Base-by-base conservation (phyloP, 2,888 invertebrate genomes). In the Acronicta leporina region DNA sequence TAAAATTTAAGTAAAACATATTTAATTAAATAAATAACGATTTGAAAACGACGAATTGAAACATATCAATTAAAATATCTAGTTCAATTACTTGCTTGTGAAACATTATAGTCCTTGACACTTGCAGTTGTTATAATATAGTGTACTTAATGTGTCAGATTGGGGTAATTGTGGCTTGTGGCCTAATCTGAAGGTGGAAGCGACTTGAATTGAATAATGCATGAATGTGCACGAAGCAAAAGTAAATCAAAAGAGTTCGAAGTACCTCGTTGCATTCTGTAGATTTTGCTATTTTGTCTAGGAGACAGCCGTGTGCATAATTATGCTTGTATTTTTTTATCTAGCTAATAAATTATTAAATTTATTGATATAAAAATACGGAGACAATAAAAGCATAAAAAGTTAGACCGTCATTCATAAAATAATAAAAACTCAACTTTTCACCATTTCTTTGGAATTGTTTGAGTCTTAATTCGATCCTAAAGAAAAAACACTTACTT, bases 121-220 rank as follows among this genome's bases (percentile, higher is more conserved):
- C 61, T 33, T 20, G 48, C 52, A 46, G 46, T 63, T 65, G 52
- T 65, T 75, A 40, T 68, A 67, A 57, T 63, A 54, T 27, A 61
- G 45, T 45, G 59, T 63, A n/a, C n/a, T n/a, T n/a, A 49, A 76
- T 68, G 43, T 79, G 67, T 73, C 67, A 35, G 46, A 50, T 68
- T 68, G 50, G 45, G 59, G 59, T 77, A 65, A 60, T 59, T 64
- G 51, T 38, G 30, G 20, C 3, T 3, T 40, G n/a, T 63, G 46
- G 63, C 7, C 2, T 9, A 48, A 53, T 13, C 41, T 11, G 50
- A 2, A 64, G n/a, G 50, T 58, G 30, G n/a, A 0, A 53, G 69
- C 73, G 69, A 13, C 40, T 60, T 62, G 20, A 5, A 16, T n/a
- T 8, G 0, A 10, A 40, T 5, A 7, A 46, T 5, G 9, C 10